These are phyloP conservation scores for Amblyopsis rosae DNA, from an alignment of 2,113 vertebrate species.

Conservation along the genomic window DNA sequence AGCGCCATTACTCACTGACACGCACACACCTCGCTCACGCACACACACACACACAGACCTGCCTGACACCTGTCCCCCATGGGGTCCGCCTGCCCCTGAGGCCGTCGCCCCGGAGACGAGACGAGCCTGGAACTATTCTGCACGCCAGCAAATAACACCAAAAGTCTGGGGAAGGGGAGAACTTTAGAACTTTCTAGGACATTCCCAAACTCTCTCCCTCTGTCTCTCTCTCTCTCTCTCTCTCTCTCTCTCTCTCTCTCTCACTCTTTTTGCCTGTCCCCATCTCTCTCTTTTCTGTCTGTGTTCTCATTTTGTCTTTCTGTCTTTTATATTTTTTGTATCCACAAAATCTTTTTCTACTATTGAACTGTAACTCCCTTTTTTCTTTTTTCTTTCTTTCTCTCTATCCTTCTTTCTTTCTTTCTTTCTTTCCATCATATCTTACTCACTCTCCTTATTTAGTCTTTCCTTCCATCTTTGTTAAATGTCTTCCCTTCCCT, in stretches of 20 bases:
- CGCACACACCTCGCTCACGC: constrained; percentile 82
- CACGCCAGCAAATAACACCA: constrained; percentile 60
- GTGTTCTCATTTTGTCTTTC: neutral
- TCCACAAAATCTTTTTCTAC: neutral
- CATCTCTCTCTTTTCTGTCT: neutral
- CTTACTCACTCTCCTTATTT: too few relatives aligned
- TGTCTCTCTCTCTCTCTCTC: constrained; percentile 9
- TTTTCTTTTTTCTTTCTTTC: neutral
- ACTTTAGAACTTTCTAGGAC: constrained; percentile 74
- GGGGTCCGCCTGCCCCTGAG: constrained; percentile 79
- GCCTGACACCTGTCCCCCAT: constrained; percentile 86
- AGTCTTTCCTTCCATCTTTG: too few relatives aligned
- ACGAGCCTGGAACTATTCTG: constrained; percentile 72
- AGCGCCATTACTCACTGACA: constrained; percentile 96
- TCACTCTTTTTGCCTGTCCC: neutral
- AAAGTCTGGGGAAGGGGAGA: constrained; percentile 67
- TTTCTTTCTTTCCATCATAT: neutral
- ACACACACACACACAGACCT: constrained; percentile 82
- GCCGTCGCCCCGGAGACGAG: constrained; percentile 78
- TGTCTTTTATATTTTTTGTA: neutral
- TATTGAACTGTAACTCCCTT: neutral
- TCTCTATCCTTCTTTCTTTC: neutral
- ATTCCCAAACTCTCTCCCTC: constrained; percentile 22
- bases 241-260: neutral
- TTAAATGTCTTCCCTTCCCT: too few relatives aligned